Base-by-base conservation (phyloP, 2,888 invertebrate genomes). In the Perizoma affinitatum region DNA sequence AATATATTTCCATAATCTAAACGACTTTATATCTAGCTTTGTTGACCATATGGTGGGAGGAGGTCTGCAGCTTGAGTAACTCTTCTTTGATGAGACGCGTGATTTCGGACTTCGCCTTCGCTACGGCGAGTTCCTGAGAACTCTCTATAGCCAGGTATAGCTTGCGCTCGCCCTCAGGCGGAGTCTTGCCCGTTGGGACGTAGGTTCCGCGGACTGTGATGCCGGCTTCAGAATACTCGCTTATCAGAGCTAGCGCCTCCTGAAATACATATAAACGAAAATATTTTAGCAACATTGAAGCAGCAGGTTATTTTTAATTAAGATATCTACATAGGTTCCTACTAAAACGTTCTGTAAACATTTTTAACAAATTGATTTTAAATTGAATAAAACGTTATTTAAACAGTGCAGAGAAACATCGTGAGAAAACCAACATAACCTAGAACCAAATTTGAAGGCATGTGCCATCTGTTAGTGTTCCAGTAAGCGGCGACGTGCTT, bases 211-310 rank as follows among this genome's bases (percentile, higher is more conserved):
- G 94, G 0, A 99, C 99, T 0, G 99, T 99, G 66, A 99, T 96
- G 42, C 99, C 99, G 0, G 99, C 99, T 85, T 99, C 99, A 0
- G 99, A 99, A 87, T 99, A 99, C 86, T 99, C 99, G 51, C 98
- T 98, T 76, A 99, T 99, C 82, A 99, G 97, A 0, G 98, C 98
- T 69, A 99, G 89, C 5, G 99, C 98, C 92, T 99, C 99, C 96
- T 97, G 93, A 8, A 71, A 78, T 48, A 33, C 7, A 34, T 3
- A 53, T 4, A 51, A 56, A 34, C 38, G n/a, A 57, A 52, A 40
- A 41, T 11, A 38, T 6, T 38, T 38, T 7, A 38, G 5, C 33
- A 50, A 50, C 10, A 38, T 5, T 42, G 10, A 22, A 22, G 22
- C 22, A 22, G 22, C 22, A 22, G 22, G 22, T 2, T 2, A 22